Percentiles rank a stretch among this genome's conserved stretches.
Conservation (phyloP, 2,797 vertebrate species). For the Borostomias antarcticus region DNA sequence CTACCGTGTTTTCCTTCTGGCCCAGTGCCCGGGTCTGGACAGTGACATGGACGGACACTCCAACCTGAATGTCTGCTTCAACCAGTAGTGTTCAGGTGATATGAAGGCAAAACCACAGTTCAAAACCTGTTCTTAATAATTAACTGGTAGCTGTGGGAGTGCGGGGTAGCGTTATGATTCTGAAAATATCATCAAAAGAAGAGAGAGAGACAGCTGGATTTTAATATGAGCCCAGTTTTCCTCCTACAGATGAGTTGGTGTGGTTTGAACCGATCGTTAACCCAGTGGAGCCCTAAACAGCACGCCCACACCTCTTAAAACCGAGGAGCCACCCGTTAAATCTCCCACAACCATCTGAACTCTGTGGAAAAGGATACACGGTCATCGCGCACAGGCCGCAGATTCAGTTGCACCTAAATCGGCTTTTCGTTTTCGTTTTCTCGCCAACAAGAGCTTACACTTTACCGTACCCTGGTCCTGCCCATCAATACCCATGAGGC, state of each 20-base stretch:
- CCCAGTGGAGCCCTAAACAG: conserved; percentile 2
- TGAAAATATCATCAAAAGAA: neutral
- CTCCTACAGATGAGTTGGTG: neutral
- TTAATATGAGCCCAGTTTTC: neutral
- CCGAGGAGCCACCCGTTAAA: conserved; percentile 10
- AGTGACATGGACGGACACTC: no score
- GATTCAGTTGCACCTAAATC: neutral
- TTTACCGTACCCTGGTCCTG: conserved; percentile 62
- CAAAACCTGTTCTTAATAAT: neutral
- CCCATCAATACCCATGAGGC: conserved; percentile 73
- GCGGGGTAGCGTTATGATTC: no score
- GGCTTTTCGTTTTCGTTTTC: conserved; percentile 27
- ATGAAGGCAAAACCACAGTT: neutral
- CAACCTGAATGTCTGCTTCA: no score
- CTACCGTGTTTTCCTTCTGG: neutral
- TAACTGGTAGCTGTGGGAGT: neutral
- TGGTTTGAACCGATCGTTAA: conserved; percentile 12
- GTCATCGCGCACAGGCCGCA: neutral
- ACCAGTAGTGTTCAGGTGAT: neutral
- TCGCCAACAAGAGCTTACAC: conserved; percentile 35
- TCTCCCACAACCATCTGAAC: conserved; percentile 15
- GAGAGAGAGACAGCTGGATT: neutral
- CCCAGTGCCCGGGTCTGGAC: neutral
- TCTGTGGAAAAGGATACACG: conserved; percentile 14
- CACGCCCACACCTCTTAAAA: conserved; percentile 24